phyloP scores from a whole-genome alignment of 2,888 invertebrate species.

The Coenonympha glycerion region DNA sequence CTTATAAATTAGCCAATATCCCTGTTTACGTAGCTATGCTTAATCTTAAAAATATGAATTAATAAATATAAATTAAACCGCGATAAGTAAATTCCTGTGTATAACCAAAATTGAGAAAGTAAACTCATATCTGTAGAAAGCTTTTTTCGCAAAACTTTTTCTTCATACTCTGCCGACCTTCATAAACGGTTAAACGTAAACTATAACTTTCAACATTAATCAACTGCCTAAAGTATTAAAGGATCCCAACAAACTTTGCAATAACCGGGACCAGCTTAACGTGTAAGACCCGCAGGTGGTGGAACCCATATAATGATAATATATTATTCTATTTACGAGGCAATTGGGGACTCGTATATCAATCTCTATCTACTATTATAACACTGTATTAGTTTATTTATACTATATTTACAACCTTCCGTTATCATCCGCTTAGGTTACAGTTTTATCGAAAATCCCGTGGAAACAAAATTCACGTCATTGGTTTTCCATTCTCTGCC shows the following conservation, averaged over 20 bases:
- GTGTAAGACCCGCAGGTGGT: conserved; percentile 16
- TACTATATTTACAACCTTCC: too few relatives aligned
- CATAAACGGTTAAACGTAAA: conserved; percentile 13
- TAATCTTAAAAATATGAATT: too few relatives aligned
- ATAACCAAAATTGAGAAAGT: background rate
- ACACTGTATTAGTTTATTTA: too few relatives aligned
- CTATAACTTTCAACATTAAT: conserved; percentile 16
- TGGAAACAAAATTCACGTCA: too few relatives aligned
- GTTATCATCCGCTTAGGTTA: too few relatives aligned
- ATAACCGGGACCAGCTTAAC: conserved; percentile 14
- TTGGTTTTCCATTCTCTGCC: too few relatives aligned
- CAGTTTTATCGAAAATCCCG: too few relatives aligned
- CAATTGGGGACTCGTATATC: conserved; percentile 3
- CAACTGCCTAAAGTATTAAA: conserved; percentile 16
- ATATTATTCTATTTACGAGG: conserved; percentile 7
- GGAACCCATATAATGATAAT: conserved; percentile 5
- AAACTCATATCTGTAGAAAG: background rate
- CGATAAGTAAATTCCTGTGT: background rate
- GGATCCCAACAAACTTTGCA: conserved; percentile 16
- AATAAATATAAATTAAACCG: background rate
- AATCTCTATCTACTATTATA: background rate
- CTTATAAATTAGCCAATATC: too few relatives aligned
- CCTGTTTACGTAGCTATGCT: too few relatives aligned
- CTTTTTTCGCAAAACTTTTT: conserved; percentile 6
- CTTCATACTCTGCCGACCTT: conserved; percentile 6